Evolutionary conservation across 1,140 invertebrate genomes (phyloP).

Genomic region (Ceratina calcarata): DNA sequence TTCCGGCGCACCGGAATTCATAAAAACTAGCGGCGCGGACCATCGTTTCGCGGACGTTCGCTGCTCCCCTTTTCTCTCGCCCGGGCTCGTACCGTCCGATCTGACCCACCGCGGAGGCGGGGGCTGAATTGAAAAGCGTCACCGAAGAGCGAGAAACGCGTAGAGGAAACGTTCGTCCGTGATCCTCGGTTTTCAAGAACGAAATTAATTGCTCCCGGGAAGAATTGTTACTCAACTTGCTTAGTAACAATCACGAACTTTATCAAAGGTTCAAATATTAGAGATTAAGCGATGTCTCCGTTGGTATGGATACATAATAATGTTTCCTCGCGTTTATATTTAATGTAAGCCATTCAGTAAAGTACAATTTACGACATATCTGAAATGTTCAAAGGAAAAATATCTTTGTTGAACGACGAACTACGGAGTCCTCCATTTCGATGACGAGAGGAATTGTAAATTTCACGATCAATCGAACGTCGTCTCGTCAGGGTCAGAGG

Average conservation of each 20-base stretch:
- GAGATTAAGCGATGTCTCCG: no score
- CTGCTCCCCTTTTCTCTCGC: conserved; percentile 34
- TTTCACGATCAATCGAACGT: conserved; percentile 52
- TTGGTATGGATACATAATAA: background rate
- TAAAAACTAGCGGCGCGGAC: conserved; percentile 64
- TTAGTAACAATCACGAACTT: background rate
- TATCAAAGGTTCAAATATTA: background rate
- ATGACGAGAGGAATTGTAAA: conserved; percentile 33
- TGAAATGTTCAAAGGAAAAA: background rate
- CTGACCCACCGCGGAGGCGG: background rate
- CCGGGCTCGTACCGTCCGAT: conserved; percentile 28
- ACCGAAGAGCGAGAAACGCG: conserved; percentile 24
- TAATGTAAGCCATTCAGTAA: no score
- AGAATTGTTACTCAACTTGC: conserved; percentile 13
- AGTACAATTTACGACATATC: no score
- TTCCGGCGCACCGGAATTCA: conserved; percentile 68
- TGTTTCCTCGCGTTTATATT: no score
- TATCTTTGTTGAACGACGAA: conserved; percentile 10
- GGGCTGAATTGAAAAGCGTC: conserved; percentile 36
- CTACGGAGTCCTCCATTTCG: conserved; percentile 8
- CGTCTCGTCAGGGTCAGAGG: conserved; percentile 51
- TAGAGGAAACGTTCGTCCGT: conserved; percentile 14
- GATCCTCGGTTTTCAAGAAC: conserved; percentile 13
- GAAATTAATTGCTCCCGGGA: conserved; percentile 18
- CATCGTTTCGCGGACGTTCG: conserved; percentile 42